Percentiles rank a stretch among this genome's conserved stretches.
These are phyloP conservation scores for Heliconius sara DNA, from an alignment of 2,888 invertebrate genomes.

Conservation along the genomic window DNA sequence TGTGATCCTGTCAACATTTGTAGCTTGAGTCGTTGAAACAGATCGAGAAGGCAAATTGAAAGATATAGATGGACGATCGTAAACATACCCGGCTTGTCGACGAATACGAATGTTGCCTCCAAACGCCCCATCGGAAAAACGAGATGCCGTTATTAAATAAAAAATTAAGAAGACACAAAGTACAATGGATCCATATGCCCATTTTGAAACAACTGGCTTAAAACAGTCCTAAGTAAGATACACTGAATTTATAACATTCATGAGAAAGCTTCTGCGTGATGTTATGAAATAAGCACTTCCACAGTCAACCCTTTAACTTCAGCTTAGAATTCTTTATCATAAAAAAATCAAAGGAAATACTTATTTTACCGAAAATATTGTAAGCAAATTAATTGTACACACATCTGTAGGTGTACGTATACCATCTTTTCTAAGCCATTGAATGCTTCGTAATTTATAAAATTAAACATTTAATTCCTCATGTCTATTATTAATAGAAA, in stretches of 20 bases:
- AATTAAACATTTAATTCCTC: too few species aligned
- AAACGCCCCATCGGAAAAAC: constrained; percentile 31
- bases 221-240: constrained; percentile 56
- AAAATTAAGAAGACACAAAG: constrained; percentile 48
- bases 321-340: not conserved
- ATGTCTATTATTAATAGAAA: too few species aligned
- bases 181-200: constrained; percentile 51
- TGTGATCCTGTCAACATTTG: constrained; percentile 71
- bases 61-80: constrained; percentile 71
- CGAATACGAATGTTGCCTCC: constrained; percentile 56
- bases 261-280: constrained; percentile 58
- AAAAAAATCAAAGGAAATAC: not conserved
- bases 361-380: not conserved
- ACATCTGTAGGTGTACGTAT: too few species aligned
- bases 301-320: constrained; percentile 56
- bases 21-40: constrained; percentile 67
- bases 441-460: too few species aligned
- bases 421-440: too few species aligned
- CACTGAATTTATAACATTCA: constrained; percentile 66
- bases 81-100: constrained; percentile 77
- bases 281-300: constrained; percentile 61
- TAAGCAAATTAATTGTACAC: not conserved
- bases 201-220: constrained; percentile 57
- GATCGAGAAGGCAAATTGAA: constrained; percentile 70
- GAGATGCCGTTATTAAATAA: constrained; percentile 44